phyloP scores from a whole-genome alignment of 2,797 vertebrate genomes.

The Semaprochilodus insignis region DNA sequence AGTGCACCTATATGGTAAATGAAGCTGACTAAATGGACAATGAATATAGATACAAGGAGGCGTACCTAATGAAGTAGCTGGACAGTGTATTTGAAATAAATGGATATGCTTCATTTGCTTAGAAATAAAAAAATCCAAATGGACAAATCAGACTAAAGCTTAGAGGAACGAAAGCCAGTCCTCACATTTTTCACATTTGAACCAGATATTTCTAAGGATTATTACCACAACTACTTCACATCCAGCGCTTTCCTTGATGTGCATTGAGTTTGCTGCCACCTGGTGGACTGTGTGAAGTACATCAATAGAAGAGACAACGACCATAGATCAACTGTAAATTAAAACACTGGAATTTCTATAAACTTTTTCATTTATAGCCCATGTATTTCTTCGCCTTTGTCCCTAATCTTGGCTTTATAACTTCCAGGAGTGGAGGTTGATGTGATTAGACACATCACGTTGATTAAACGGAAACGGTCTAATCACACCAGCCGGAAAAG shows the following conservation, averaged over 20 bases:
- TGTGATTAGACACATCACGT: no score
- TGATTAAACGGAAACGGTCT: not conserved
- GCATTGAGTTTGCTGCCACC: not conserved
- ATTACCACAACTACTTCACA: not conserved
- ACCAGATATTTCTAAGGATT: not conserved
- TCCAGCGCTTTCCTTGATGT: no score
- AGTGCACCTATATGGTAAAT: no score
- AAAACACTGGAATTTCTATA: not conserved
- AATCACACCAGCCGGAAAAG: constrained; percentile 32
- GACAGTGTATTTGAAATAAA: no score
- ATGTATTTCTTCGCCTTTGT: not conserved
- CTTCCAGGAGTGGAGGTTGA: not conserved
- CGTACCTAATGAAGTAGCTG: no score
- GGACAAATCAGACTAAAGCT: no score
- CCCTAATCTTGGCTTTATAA: not conserved
- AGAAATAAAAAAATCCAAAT: no score
- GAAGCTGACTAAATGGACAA: no score
- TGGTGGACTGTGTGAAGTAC: not conserved
- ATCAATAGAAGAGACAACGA: not conserved
- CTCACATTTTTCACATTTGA: not conserved
- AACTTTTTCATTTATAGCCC: not conserved
- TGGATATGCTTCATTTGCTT: no score
- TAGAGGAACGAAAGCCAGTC: not conserved
- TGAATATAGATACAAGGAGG: no score
- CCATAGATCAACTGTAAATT: not conserved